Percentiles rank a stretch among this genome's conserved stretches.
These are phyloP conservation scores for Drosophila sucinea DNA, from an alignment of 1,140 invertebrate genomes.

Conservation along the genomic window DNA sequence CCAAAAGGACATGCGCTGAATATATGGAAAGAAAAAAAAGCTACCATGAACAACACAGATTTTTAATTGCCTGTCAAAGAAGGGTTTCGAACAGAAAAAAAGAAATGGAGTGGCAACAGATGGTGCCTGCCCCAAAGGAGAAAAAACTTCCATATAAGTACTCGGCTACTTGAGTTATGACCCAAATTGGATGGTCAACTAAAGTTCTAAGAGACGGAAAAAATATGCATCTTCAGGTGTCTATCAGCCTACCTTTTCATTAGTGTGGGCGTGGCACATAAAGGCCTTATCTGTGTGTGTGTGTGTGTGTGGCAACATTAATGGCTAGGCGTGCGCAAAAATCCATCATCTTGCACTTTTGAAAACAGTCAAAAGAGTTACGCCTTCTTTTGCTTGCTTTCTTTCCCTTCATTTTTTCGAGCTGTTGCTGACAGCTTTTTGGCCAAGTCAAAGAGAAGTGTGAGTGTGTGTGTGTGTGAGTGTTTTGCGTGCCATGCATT, in stretches of 20 bases:
- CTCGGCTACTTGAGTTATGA: constrained; percentile 54
- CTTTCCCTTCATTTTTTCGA: background rate
- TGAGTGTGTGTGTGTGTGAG: background rate
- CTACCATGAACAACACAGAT: constrained; percentile 21
- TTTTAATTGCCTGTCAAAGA: constrained; percentile 52
- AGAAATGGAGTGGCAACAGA: constrained; percentile 33
- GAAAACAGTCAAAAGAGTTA: constrained; percentile 35
- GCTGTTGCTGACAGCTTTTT: constrained; percentile 8
- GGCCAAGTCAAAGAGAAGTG: constrained; percentile 43
- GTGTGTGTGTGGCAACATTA: constrained; percentile 15
- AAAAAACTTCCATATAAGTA: constrained; percentile 38
- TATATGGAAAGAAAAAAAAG: constrained; percentile 1
- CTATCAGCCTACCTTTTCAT: constrained; percentile 20
- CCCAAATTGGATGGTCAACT: constrained; percentile 65
- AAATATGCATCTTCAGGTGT: background rate
- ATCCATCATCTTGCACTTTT: constrained; percentile 28
- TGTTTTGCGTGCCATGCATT: constrained; percentile 43
- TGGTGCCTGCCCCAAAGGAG: constrained; percentile 9
- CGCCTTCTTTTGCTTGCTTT: background rate
- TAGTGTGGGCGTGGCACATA: constrained; percentile 27
- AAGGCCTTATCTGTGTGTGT: constrained; percentile 11
- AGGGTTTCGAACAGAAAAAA: background rate
- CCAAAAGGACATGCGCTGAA: background rate
- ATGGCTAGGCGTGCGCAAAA: constrained; percentile 43
- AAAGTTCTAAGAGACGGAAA: background rate